phyloP scores from a whole-genome alignment of 1,140 invertebrate species.

The Ooceraea biroi region DNA sequence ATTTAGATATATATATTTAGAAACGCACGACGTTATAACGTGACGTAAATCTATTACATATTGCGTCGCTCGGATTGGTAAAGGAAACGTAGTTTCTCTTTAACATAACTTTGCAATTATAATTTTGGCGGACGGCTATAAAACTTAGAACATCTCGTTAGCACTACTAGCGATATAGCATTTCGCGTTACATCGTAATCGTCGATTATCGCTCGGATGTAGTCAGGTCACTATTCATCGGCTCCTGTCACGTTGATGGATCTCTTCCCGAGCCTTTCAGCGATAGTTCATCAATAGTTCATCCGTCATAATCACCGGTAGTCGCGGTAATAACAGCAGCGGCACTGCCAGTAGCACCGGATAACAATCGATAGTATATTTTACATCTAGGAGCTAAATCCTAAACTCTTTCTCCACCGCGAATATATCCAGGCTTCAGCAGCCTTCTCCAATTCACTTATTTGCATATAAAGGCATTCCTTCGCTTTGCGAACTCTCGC shows the following conservation, averaged over 20 bases:
- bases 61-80: not conserved
- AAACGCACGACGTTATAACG: too few relatives aligned
- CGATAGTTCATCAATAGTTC: conserved; percentile 85
- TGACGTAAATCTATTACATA: too few relatives aligned
- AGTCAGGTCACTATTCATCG: not conserved
- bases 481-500: conserved; percentile 78
- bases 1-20: too few relatives aligned
- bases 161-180: not conserved
- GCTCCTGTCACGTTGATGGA: conserved; percentile 63
- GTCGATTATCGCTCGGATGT: conserved; percentile 16
- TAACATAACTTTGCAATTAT: not conserved
- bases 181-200: conserved; percentile 10
- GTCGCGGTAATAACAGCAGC: conserved; percentile 68
- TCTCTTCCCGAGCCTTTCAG: conserved; percentile 22
- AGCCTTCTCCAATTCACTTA: conserved; percentile 77
- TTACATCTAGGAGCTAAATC: conserved; percentile 83
- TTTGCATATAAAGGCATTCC: conserved; percentile 87
- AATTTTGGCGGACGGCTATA: not conserved
- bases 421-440: conserved; percentile 68
- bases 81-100: not conserved
- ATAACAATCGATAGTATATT: conserved; percentile 65
- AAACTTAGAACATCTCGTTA: not conserved
- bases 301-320: conserved; percentile 82
- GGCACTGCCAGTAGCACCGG: conserved; percentile 47
- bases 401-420: conserved; percentile 65